Percentiles rank a stretch among this genome's conserved stretches.
Conservation (phyloP, 2,797 vertebrate species). For the Crocodylus rhombifer region DNA sequence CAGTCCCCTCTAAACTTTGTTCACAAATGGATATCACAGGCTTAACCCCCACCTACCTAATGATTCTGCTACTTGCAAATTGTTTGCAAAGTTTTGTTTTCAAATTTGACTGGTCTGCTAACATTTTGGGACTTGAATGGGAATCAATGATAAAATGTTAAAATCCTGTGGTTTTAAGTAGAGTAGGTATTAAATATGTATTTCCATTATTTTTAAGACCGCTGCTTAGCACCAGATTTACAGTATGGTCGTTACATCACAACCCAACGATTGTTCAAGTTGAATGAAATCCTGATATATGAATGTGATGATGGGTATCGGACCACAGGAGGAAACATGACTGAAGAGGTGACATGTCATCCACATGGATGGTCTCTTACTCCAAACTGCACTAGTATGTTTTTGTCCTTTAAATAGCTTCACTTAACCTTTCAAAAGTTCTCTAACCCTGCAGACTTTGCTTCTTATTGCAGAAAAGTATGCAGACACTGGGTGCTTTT, state of each 20-base stretch:
- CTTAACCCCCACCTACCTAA: neutral
- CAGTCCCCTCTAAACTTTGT: neutral
- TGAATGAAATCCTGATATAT: constrained; percentile 60
- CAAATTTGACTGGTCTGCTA: neutral
- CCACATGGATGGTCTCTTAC: constrained; percentile 65
- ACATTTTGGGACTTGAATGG: neutral
- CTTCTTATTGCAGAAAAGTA: neutral
- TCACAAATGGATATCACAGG: accelerated
- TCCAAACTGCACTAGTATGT: constrained; percentile 79
- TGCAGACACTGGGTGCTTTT: neutral
- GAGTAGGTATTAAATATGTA: neutral
- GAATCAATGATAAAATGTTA: neutral
- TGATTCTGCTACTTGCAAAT: neutral
- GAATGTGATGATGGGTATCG: constrained; percentile 70
- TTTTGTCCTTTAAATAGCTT: neutral
- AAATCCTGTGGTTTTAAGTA: neutral
- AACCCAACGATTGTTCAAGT: constrained; percentile 22
- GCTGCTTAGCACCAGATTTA: constrained; percentile 69
- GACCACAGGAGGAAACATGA: constrained; percentile 42
- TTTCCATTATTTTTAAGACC: constrained; percentile 61
- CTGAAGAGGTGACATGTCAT: constrained; percentile 55
- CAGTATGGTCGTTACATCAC: constrained; percentile 73
- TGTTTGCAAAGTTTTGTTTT: neutral
- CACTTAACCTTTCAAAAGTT: neutral
- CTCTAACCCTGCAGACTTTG: neutral